Percentiles rank a stretch among this genome's conserved stretches.
These are phyloP conservation scores for Champsocephalus esox DNA, from an alignment of 2,797 vertebrate species.

Conservation along the genomic window DNA sequence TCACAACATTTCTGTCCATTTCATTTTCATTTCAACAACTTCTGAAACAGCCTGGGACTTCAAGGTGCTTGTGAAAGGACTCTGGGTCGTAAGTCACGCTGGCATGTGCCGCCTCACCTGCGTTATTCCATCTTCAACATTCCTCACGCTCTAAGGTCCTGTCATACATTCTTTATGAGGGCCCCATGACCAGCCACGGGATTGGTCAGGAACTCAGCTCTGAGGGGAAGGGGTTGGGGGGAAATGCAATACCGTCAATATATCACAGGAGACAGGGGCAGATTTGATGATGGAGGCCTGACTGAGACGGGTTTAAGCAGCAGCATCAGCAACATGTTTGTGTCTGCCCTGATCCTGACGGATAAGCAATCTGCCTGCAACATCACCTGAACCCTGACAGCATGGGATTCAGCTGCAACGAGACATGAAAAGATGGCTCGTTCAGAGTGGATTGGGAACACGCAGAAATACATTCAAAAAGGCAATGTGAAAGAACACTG, in stretches of 20 bases:
- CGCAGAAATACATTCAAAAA: conserved; percentile 63
- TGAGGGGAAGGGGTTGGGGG: conserved; percentile 44
- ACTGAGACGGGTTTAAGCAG: conserved; percentile 76
- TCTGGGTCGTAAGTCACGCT: conserved; percentile 62
- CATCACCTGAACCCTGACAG: conserved; percentile 74
- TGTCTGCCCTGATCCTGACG: conserved; percentile 76
- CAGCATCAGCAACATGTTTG: conserved; percentile 83
- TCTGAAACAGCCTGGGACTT: conserved; percentile 46
- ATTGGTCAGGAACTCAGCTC: conserved; percentile 74
- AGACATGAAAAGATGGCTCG: conserved; percentile 73
- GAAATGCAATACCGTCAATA: conserved; percentile 74
- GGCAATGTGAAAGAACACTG: conserved; percentile 19
- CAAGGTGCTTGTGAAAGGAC: conserved; percentile 58
- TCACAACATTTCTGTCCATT: conserved; percentile 23
- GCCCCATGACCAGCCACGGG: conserved; percentile 54
- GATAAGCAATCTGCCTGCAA: conserved; percentile 81
- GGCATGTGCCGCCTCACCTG: conserved; percentile 56
- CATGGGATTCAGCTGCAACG: conserved; percentile 70
- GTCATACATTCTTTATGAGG: conserved; percentile 83
- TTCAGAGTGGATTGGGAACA: conserved; percentile 51
- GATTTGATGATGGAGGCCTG: conserved; percentile 77
- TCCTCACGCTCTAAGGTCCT: conserved; percentile 69
- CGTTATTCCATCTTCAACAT: conserved; percentile 71
- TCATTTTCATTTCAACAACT: conserved; percentile 45
- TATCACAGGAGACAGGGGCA: conserved; percentile 76